Evolutionary conservation across 2,113 vertebrate genomes (phyloP), one percentile per base, ranked within the genome.

Genomic region (Pandion haliaetus): DNA sequence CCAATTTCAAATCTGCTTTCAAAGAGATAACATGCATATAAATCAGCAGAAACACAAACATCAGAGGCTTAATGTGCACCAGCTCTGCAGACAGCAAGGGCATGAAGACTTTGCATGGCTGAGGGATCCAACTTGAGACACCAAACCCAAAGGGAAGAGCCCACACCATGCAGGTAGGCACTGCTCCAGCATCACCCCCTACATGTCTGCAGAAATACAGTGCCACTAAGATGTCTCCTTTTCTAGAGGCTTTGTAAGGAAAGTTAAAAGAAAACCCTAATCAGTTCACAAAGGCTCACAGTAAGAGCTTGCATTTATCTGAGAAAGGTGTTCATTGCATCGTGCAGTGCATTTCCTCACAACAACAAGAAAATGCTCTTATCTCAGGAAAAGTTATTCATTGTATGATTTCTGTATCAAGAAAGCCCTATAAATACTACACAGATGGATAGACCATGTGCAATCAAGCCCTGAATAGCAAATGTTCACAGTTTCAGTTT

Each of bases 401-500:
- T 14, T 34, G 47, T 31, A n/a, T 0, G 5, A 84, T 76, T 89
- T 86, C 79, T 55, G 57, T 74, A 89, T 54, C 77, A 57, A 45
- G 44, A 3, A 63, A 86, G 40, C 28, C 57, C 66, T 88, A 58
- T 36, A 95, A 95, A 92, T 54, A 82, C 82, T 5, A 38, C 52
- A 23, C 84, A 91, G 91, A 90, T 42, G 50, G 78, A 72, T 28
- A 61, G 45, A 57, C 67, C 69, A 66, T 12, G 54, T 78, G 81
- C 76, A 84, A 61, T 69, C 86, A 82, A 82, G 82, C 70, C 65
- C 89, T 65, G 72, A 94, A 93, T 67, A 59, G 70, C 78, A 92
- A 93, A 86, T 49, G 45, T 90, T 97, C 93, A 89, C 49, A 74
- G 83, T 40, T 94, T 84, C 47, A 79, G 70, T 88, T 95, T 94